Evolutionary conservation across 2,888 invertebrate species (phyloP).

Genomic region (Hermodice carunculata): DNA sequence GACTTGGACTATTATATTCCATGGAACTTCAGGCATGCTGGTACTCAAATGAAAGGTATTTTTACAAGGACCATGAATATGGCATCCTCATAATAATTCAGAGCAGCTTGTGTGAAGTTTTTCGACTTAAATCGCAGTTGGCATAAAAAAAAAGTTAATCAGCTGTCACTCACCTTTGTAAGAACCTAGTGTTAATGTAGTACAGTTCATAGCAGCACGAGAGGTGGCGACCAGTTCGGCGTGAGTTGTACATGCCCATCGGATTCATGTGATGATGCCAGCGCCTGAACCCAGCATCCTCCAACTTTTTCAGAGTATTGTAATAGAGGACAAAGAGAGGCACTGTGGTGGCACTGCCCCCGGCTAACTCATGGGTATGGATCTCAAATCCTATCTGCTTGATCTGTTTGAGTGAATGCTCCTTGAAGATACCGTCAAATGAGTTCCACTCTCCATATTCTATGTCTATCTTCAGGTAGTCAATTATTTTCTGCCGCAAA

Average conservation of each 20-base stretch:
- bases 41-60: too few species aligned
- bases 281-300: slow-evolving; percentile 33
- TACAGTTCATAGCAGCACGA: slow-evolving; percentile 43
- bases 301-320: slow-evolving; percentile 25
- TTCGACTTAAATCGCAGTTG: too few species aligned
- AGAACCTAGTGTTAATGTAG: slow-evolving; percentile 38
- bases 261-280: slow-evolving; percentile 38
- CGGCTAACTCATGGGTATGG: slow-evolving; percentile 38
- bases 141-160: too few species aligned
- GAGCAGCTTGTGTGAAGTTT: too few species aligned
- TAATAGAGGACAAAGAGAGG: slow-evolving; percentile 29
- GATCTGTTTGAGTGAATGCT: slow-evolving; percentile 27
- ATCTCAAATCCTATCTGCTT: slow-evolving; percentile 44
- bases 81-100: too few species aligned
- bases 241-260: slow-evolving; percentile 33
- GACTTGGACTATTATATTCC: too few species aligned
- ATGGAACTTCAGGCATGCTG: too few species aligned
- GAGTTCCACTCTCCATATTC: slow-evolving; percentile 41
- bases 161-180: too few species aligned
- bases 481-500: slow-evolving; percentile 32
- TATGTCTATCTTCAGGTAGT: slow-evolving; percentile 44
- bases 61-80: too few species aligned
- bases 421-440: slow-evolving; percentile 26
- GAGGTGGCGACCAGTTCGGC: slow-evolving; percentile 25
- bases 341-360: slow-evolving; percentile 12